Evolutionary conservation across 2,888 invertebrate species (phyloP).

Genomic region (Catonia carolina): DNA sequence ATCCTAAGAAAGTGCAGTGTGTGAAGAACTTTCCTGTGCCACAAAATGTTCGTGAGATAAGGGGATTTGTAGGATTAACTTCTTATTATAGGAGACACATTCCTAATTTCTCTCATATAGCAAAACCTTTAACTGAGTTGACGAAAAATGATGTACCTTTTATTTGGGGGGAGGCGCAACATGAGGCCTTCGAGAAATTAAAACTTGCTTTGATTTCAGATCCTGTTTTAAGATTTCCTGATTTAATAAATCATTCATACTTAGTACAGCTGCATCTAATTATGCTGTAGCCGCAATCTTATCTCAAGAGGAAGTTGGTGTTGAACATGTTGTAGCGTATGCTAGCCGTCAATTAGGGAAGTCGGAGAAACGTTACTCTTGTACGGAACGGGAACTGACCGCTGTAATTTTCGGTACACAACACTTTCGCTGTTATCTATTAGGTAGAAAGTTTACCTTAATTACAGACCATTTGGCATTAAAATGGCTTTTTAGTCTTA

Average conservation of each 20-base stretch:
- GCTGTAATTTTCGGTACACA: slow-evolving; percentile 37
- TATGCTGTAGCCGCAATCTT: too few relatives aligned
- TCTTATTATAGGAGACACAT: too few relatives aligned
- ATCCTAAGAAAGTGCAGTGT: neutral
- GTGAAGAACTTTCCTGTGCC: neutral
- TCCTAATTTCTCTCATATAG: neutral
- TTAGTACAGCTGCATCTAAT: too few relatives aligned
- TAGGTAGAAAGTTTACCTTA: too few relatives aligned
- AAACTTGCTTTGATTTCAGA: slow-evolving; percentile 15
- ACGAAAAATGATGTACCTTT: slow-evolving; percentile 7
- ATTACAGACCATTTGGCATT: too few relatives aligned
- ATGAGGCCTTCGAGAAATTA: too few relatives aligned
- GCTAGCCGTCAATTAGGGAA: slow-evolving; percentile 36
- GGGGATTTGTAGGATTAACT: neutral
- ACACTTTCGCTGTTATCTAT: too few relatives aligned
- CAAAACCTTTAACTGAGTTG: neutral
- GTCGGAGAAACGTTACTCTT: slow-evolving; percentile 35
- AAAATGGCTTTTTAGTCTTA: too few relatives aligned
- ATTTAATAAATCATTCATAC: slow-evolving; percentile 21
- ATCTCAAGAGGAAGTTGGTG: too few relatives aligned
- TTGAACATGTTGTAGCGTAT: too few relatives aligned
- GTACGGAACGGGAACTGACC: slow-evolving; percentile 37
- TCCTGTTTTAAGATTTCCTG: slow-evolving; percentile 20
- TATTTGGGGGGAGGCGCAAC: too few relatives aligned
- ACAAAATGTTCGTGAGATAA: neutral